These are phyloP conservation scores for Rhizoglyphus robini DNA, from an alignment of 1,140 invertebrate species.

Conservation along the genomic window DNA sequence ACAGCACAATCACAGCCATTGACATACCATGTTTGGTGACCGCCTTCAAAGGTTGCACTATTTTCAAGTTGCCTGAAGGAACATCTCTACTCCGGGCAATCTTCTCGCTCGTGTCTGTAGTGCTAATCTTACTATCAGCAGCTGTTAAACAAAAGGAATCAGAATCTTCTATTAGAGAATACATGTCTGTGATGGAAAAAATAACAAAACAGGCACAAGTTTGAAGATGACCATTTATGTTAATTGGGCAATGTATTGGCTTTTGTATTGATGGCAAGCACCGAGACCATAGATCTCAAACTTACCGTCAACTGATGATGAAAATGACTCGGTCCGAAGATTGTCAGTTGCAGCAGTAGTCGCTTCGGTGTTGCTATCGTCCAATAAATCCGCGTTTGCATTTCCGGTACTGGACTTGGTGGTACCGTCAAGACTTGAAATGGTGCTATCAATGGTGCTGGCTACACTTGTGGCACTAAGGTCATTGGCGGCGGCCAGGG, in stretches of 20 bases:
- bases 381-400: not conserved
- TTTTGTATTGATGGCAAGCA: no score
- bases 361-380: not conserved
- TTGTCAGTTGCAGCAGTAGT: not conserved
- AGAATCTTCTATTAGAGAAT: no score
- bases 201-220: no score
- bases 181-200: no score
- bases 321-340: not conserved
- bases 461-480: not conserved
- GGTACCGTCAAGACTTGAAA: not conserved
- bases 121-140: no score
- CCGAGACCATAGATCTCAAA: no score
- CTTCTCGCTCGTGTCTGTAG: no score
- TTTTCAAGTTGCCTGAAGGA: conserved; percentile 8
- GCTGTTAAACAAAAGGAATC: no score
- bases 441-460: not conserved
- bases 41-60: not conserved
- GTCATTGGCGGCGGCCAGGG: not conserved
- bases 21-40: conserved; percentile 7
- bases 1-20: not conserved
- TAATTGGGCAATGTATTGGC: no score
- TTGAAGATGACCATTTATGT: no score
- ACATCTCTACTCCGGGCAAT: no score
- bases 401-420: not conserved
- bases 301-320: not conserved